Conservation (phyloP, 2,888 invertebrate genomes). For the Leptura quadrifasciata region DNA sequence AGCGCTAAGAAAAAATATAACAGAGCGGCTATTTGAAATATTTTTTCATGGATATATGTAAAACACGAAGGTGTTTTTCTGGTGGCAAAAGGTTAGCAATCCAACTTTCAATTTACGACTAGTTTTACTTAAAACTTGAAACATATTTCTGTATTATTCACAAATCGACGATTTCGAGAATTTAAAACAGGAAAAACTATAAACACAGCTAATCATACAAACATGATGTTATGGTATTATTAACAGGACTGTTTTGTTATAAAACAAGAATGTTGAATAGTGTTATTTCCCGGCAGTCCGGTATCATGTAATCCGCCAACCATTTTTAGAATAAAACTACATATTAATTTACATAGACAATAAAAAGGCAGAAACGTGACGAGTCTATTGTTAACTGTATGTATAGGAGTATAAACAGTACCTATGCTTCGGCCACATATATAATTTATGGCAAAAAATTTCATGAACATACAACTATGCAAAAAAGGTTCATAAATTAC, state of each 20-base stretch:
- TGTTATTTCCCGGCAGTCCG: background rate
- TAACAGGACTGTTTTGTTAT: background rate
- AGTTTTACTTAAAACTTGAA: too few species aligned
- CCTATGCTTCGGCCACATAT: background rate
- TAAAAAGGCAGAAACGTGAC: background rate
- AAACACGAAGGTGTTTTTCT: too few species aligned
- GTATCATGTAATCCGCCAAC: background rate
- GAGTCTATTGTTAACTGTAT: background rate
- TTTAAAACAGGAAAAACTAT: too few species aligned
- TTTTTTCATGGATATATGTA: too few species aligned
- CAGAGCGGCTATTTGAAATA: too few species aligned
- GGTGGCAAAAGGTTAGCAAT: too few species aligned
- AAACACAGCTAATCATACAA: too few species aligned
- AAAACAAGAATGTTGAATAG: background rate
- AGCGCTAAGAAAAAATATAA: too few species aligned
- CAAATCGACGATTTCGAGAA: too few species aligned
- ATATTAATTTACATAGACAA: constrained; percentile 7
- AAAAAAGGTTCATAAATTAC: background rate
- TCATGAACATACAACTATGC: background rate
- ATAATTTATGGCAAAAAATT: background rate
- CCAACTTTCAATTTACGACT: too few species aligned
- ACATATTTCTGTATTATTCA: too few species aligned
- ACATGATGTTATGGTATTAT: too few species aligned
- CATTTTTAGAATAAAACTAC: constrained; percentile 3
- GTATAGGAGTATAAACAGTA: background rate